Base-by-base conservation (phyloP, 2,113 vertebrate species). In the Paratilapia polleni region DNA sequence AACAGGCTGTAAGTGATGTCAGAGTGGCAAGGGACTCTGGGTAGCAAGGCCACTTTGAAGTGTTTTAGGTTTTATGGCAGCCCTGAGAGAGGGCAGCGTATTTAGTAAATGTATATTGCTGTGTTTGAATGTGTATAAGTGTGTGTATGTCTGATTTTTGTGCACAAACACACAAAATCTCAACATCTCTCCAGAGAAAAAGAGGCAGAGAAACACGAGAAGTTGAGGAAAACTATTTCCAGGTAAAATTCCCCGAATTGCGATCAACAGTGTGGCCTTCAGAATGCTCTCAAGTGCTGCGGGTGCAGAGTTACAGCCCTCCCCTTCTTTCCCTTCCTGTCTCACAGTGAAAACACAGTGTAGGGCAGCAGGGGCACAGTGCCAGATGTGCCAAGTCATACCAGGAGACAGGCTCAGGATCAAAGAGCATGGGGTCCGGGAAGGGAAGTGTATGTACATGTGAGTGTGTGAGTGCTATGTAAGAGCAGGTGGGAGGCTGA, bases 1-100 rank as follows among this genome's bases (percentile, higher is more conserved):
- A 95, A 95, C 92, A 94, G 85, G 76, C 78, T 28, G 62, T 17
- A 31, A 70, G 86, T 94, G 94, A 95, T 93, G 95, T 95, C 94
- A 95, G 91, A 85, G 86, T 84, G 83, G 89, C 82, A 74, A 82
- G 77, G 91, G 77, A 91, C 91, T 87, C 81, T 93, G 88, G 92
- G 92, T 92, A 86, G 80, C 83, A 24, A 77, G 81, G 58, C 66
- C 77, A 12, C 93, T 95, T 92, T 92, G 89, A 94, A 92, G 87
- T 83, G 84, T 87, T 87, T 31, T 24, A 19, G 79, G 54, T 86
- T 93, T 92, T 87, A 91, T 78, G 74, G 81, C 58, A 80, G 63
- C 24, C 24, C 58, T 56, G 77, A 75, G 79, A 85, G 82, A 73
- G 80, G 81, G 56, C 4, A 20, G 75, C 4, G 17, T 73, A 84